Evolutionary conservation across 2,888 invertebrate species (phyloP).

Genomic region (Agonopterix arenella): DNA sequence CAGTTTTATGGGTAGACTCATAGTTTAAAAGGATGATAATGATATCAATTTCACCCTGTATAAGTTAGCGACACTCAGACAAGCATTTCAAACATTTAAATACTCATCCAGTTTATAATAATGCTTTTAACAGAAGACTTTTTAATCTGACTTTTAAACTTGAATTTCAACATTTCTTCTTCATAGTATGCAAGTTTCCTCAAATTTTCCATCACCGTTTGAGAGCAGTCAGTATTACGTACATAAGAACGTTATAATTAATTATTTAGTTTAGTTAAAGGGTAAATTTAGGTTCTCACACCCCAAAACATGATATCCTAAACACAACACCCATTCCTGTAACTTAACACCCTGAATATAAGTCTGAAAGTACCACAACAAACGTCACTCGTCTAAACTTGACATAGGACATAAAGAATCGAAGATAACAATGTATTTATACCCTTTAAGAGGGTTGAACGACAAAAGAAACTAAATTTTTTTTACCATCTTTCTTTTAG

Average conservation of each 20-base stretch:
- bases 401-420: background rate
- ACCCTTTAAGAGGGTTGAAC: conserved; percentile 2
- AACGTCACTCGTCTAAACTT: conserved; percentile 1
- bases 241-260: background rate
- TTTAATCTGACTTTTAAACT: background rate
- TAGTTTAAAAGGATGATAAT: too few relatives aligned
- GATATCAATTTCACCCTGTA: too few relatives aligned
- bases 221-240: background rate
- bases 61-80: too few relatives aligned
- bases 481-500: conserved; percentile 3
- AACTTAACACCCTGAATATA: background rate
- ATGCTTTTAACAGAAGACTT: background rate
- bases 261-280: too few relatives aligned
- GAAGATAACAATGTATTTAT: conserved; percentile 8
- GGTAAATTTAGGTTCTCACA: too few relatives aligned
- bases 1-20: too few relatives aligned
- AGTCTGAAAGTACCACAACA: conserved; percentile 5
- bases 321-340: background rate
- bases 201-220: background rate
- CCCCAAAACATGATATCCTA: too few relatives aligned
- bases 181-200: background rate
- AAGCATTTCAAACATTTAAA: too few relatives aligned
- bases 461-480: conserved; percentile 1
- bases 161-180: background rate
- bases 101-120: too few relatives aligned